Evolutionary conservation across 2,797 vertebrate genomes (phyloP), one percentile per base, ranked within the genome.

Genomic region (Parauchenoglanis punctatus): DNA sequence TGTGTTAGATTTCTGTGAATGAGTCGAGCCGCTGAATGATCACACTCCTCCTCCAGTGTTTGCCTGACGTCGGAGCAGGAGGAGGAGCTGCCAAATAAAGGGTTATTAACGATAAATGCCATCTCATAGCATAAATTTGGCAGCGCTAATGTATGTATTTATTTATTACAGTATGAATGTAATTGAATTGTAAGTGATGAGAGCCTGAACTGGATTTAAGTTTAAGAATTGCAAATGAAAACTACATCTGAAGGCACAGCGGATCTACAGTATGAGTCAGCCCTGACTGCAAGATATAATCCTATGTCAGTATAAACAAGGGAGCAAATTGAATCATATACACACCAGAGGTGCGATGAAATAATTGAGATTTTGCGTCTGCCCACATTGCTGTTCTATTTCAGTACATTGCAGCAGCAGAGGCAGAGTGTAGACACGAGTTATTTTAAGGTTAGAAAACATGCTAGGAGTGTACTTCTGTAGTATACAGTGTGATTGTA

Each of bases 41-140:
- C 94, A 95, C 96, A 94, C 94, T 83, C 94, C 93, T 88, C 94
- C 92, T 94, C 93, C 94, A 96, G 95, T 95, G 95, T 96, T 95
- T 93, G 91, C 91, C 93, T 97, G 96, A 96, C 96, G 96, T 96
- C 95, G 96, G 73, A 94, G 95, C 94, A 95, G 96, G 94, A 95
- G 96, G 96, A 94, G 94, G 94, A 95, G 96, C 94, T 92, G 93
- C 94, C 93, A 94, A 95, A 94, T 35, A 46, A 18, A n/a, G 28
- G 0, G 7, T 15, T 70, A 78, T 78, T 13, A 72, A 59, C n/a
- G 20, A 35, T 18, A 7, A 46, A 44, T 10, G 0, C 3, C 1
- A 18, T 68, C 56, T 49, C 44, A 58, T 75, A 15, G 10, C 35
- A 25, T 81, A 3, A 49, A 35, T 49, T 20, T 35, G 18, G 25